Evolutionary conservation across 2,888 invertebrate genomes (phyloP), one percentile per base, ranked within the genome.

Genomic region (Galerucella calmariensis): DNA sequence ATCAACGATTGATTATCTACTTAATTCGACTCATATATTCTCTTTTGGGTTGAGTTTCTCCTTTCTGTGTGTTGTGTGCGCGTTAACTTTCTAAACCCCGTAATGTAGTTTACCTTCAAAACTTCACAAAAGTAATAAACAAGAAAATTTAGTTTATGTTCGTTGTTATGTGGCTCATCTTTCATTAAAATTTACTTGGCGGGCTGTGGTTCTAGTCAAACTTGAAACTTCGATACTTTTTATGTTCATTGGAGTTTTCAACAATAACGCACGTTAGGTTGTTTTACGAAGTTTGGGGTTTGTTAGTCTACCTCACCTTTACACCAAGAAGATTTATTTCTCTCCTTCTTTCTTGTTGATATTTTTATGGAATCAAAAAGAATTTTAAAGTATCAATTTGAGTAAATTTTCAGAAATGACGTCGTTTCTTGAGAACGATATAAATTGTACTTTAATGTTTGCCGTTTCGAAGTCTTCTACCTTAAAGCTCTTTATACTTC

Each of bases 381-480:
- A 35, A 79, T 81, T 82, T 83, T 81, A 81, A 78, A 79, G 76
- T 74, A 77, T 81, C 78, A 80, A 79, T 78, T 75, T 73, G 78
- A 78, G 78, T 79, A 80, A 81, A 82, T 81, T 78, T 78, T 75
- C 70, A 65, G 72, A 78, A 58, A 78, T 77, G 75, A 77, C 78
- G 76, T 72, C 75, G 76, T 72, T 8, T 73, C 77, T 78, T 76
- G 74, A 75, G 74, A 78, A 79, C 79, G 79, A 78, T 79, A 81
- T 82, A 82, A 82, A 81, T 82, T 80, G 81, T 81, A 77, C 79
- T 79, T 80, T 79, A 83, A 81, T 79, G 80, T 82, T 82, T 80
- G 80, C 76, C 70, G 72, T 75, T 73, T 75, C 79, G 77, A 75
- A 78, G 77, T 78, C 73, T 77, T 79, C 72, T 72, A 81, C 82